phyloP scores from a whole-genome alignment of 2,113 vertebrate genomes.

The Clarias macrocephalus region DNA sequence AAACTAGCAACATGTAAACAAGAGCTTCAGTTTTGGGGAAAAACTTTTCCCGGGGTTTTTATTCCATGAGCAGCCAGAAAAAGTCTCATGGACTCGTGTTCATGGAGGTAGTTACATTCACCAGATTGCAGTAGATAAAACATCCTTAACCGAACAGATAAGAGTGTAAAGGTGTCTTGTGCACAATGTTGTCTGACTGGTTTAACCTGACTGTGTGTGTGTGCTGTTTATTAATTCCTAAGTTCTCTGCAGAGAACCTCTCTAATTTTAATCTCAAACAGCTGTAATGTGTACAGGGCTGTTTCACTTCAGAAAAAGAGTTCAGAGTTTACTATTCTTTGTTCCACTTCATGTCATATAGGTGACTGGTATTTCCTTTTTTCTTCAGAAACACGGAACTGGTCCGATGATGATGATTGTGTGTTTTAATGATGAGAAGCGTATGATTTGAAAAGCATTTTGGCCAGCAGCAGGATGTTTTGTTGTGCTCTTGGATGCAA shows the following conservation, averaged over 20 bases:
- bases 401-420: background rate
- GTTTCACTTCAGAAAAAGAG: background rate
- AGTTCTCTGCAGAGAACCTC: background rate
- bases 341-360: background rate
- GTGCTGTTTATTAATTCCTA: background rate
- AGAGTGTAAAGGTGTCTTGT: background rate
- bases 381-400: no score
- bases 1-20: background rate
- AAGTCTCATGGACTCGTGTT: no score
- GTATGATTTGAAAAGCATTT: background rate
- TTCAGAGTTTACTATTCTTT: background rate
- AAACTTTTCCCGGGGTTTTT: background rate
- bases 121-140: conserved; percentile 16
- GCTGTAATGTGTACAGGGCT: background rate
- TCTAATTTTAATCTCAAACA: no score
- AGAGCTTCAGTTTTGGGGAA: no score
- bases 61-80: background rate
- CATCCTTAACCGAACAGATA: background rate
- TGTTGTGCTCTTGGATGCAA: no score
- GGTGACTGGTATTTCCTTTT: no score
- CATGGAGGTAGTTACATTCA: no score
- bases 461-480: background rate
- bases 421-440: background rate
- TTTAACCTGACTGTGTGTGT: background rate
- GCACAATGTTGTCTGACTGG: conserved; percentile 6